Base-by-base conservation (phyloP, 2,888 invertebrate species). In the Drosophila stalkeri region DNA sequence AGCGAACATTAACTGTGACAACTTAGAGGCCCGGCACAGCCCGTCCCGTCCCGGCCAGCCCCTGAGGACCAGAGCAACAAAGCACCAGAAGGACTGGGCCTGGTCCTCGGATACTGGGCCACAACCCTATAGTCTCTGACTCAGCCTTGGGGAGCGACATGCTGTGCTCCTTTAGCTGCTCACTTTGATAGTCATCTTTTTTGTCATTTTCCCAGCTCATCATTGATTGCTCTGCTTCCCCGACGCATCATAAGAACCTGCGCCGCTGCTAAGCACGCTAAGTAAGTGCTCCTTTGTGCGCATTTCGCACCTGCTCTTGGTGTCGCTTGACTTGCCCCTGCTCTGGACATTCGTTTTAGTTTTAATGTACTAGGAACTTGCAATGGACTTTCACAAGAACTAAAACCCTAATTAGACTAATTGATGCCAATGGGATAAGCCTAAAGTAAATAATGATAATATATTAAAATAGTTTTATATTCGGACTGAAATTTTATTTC, bases 261-360 rank as follows among this genome's bases (percentile, higher is more conserved):
- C 39, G 18, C 46, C 39, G 60, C 57, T 65, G 56, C 61, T 75
- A 75, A 80, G 69, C 69, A 75, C 63, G 63, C 64, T 67, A 76
- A 72, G 54, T 87, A 90, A 89, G 86, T 88, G 86, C 75, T 81
- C 72, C 77, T 88, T 90, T 90, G 90, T 84, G 90, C 74, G 67
- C 75, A 72, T 68, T 86, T 90, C 77, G 60, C 81, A 88, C 76
- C 79, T 90, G 81, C 67, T 72, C 64, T 70, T 76, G 70, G 71
- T 70, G 55, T 60, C 57, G n/a, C 33, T 11, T 3, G 16, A 9
- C 33, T 47, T 12, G 12, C 9, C 1, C 14, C 14, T 14, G 16
- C 23, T 18, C 47, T 8, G 12, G 31, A 27, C 51, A 37, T 16
- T 51, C 16, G 18, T 12, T 35, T n/a, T 35, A 43, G 4, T 27